These are phyloP conservation scores for Lycia hirtaria DNA, from an alignment of 2,888 invertebrate genomes.

Conservation along the genomic window DNA sequence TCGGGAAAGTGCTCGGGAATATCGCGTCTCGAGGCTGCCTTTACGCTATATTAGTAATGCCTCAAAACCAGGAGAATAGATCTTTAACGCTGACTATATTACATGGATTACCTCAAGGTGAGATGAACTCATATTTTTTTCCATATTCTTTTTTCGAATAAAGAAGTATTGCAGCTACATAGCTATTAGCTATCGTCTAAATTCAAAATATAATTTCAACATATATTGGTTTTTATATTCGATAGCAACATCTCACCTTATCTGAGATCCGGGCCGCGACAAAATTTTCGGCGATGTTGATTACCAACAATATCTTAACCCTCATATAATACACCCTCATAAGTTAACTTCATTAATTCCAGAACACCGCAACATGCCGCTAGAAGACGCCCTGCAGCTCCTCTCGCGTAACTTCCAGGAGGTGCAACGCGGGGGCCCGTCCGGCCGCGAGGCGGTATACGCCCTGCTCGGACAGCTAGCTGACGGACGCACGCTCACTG, in stretches of 20 bases:
- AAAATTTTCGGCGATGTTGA: too few species aligned
- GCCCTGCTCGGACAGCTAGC: conserved; percentile 92
- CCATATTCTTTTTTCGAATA: too few species aligned
- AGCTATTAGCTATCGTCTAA: too few species aligned
- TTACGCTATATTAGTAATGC: conserved; percentile 94
- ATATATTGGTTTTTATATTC: too few species aligned
- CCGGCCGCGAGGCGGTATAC: conserved; percentile 88
- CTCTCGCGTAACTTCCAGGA: conserved; percentile 89
- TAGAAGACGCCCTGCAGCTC: conserved; percentile 94
- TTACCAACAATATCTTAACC: too few species aligned
- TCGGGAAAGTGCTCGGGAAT: conserved; percentile 91
- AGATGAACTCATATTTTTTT: not conserved
- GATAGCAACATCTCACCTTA: too few species aligned
- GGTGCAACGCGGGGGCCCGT: conserved; percentile 79
- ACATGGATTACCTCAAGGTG: conserved; percentile 95
- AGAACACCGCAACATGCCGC: conserved; percentile 98
- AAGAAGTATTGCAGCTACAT: too few species aligned
- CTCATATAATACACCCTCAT: too few species aligned
- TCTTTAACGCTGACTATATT: conserved; percentile 96
- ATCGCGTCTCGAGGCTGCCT: conserved; percentile 95
- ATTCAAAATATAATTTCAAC: too few species aligned
- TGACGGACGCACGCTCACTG: conserved; percentile 91
- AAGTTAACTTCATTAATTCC: too few species aligned
- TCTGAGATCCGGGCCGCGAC: too few species aligned
- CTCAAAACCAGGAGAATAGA: conserved; percentile 93